Evolutionary conservation across 1,140 invertebrate species (phyloP), one percentile per base, ranked within the genome.

Genomic region (Asbolus verrucosus): DNA sequence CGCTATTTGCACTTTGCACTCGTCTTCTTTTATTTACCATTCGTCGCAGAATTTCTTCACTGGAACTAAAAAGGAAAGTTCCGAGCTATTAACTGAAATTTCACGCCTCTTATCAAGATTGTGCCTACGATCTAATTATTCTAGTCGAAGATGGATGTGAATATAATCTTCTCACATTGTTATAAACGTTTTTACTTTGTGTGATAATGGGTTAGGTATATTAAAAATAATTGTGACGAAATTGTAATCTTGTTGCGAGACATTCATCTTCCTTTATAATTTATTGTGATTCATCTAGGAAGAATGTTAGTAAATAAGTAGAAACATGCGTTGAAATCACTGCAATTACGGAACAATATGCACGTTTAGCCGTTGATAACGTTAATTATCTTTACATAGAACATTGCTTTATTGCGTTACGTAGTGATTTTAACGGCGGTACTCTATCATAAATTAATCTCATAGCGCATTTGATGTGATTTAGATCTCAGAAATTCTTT

Each of bases 1-100:
- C 18, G 16, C 66, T 62, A 30, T 68, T 68, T 62, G 50, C 54
- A 61, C 24, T 68, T 68, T 36, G 19, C 21, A 33, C 46, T 50
- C 43, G 18, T 21, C 18, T 15, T 24, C 16, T 50, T 9, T 5
- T 50, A 50, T 50, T 50, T 50, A 50, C 43, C 19, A 11, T 19
- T 8, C 43, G 43, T 50, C 43, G 43, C 43, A 50, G 43, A 50
- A 50, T 50, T 2, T 50, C 43, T 21, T 50, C 43, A 50, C 21
- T 50, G n/a, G 19, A 19, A 50, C 15, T 50, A 15, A n/a, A n/a
- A n/a, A n/a, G n/a, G n/a, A n/a, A n/a, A n/a, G n/a, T n/a, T n/a
- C n/a, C n/a, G n/a, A n/a, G n/a, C n/a, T n/a, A n/a, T n/a, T n/a
- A n/a, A n/a, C n/a, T n/a, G n/a, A n/a, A n/a, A n/a, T n/a, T n/a